These are phyloP conservation scores for Drepanosiphum platanoidis DNA, from an alignment of 2,888 invertebrate genomes.

Conservation along the genomic window DNA sequence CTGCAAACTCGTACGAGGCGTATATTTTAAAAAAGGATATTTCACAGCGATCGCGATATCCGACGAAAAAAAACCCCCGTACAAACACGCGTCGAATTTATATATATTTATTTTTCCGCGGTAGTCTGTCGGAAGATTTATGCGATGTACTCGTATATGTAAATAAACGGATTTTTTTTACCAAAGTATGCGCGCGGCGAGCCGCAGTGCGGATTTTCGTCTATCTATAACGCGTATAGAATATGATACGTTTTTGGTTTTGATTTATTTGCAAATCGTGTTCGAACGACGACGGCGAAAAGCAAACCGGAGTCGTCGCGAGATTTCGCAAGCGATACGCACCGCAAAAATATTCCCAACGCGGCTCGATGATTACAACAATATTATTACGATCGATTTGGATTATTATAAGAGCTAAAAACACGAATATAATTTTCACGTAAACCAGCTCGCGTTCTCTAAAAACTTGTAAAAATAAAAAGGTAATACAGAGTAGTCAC, in stretches of 20 bases:
- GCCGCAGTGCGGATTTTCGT: not conserved
- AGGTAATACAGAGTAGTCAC: too few relatives aligned
- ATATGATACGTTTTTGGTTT: too few relatives aligned
- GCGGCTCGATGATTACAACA: too few relatives aligned
- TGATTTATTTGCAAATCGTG: too few relatives aligned
- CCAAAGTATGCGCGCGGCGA: not conserved
- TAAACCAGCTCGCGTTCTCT: too few relatives aligned
- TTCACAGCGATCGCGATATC: not conserved
- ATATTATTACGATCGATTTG: too few relatives aligned
- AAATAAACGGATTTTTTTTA: conserved; percentile 14
- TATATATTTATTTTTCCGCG: not conserved
- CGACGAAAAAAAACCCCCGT: not conserved
- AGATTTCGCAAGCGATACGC: not conserved
- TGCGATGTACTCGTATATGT: not conserved
- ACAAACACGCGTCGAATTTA: not conserved
- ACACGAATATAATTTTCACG: too few relatives aligned
- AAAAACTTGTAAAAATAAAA: too few relatives aligned
- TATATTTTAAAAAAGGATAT: not conserved
- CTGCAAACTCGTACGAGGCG: not conserved
- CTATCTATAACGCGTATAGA: too few relatives aligned
- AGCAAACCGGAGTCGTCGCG: not conserved
- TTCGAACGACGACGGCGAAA: too few relatives aligned
- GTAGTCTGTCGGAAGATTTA: not conserved
- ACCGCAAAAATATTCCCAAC: not conserved
- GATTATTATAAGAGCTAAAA: too few relatives aligned